phyloP scores from a whole-genome alignment of 2,888 invertebrate genomes.

The Amblyjoppa fuscipennis region DNA sequence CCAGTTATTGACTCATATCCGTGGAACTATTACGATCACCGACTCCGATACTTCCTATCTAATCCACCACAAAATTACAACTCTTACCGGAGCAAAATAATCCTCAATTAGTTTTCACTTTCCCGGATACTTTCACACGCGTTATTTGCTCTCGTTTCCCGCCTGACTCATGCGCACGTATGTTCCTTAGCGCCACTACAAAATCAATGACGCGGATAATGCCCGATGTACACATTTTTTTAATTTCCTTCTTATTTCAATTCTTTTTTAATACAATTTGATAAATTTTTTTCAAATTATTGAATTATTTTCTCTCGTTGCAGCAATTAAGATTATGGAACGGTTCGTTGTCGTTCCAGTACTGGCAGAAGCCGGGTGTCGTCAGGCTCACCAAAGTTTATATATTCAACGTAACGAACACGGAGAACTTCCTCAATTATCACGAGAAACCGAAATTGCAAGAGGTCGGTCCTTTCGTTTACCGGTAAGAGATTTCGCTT shows the following conservation, averaged over 20 bases:
- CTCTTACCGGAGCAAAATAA: conserved; percentile 27
- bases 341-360: conserved; percentile 94
- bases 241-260: not conserved
- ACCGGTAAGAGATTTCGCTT: conserved; percentile 88
- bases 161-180: not conserved
- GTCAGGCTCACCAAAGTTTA: conserved; percentile 94
- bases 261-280: conserved; percentile 1
- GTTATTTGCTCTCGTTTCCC: conserved; percentile 15
- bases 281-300: conserved; percentile 18
- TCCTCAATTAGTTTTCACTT: conserved; percentile 48
- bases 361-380: conserved; percentile 95
- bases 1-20: not conserved
- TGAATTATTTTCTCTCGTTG: conserved; percentile 70
- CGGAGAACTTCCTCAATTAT: conserved; percentile 91
- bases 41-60: conserved; percentile 21
- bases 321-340: conserved; percentile 94
- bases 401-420: conserved; percentile 95
- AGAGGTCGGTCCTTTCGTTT: conserved; percentile 95
- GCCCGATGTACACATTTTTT: not conserved
- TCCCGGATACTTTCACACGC: conserved; percentile 47
- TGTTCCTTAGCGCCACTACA: not conserved
- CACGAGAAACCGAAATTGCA: conserved; percentile 93
- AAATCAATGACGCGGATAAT: conserved; percentile 18
- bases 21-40: conserved; percentile 12
- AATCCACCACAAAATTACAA: conserved; percentile 33